Evolutionary conservation across 2,113 vertebrate species (phyloP).

Genomic region (Rhegmatorhina hoffmannsi): DNA sequence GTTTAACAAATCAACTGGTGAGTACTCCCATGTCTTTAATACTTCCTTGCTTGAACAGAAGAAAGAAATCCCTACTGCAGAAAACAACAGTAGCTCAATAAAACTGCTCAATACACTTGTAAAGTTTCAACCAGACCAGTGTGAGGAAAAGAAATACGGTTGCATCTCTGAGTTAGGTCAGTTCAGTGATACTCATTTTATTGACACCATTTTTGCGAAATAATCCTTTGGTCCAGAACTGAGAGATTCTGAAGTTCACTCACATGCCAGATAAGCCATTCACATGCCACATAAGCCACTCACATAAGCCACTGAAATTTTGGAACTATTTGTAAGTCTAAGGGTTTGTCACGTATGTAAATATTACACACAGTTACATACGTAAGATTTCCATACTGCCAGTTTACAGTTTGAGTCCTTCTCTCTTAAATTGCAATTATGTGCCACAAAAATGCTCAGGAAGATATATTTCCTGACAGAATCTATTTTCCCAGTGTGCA

Average conservation of each 20-base stretch:
- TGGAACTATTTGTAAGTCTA: neutral
- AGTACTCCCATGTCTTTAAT: neutral
- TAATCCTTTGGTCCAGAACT: neutral
- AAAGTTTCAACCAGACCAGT: neutral
- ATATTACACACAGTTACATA: neutral
- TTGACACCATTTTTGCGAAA: neutral
- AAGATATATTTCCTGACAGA: neutral
- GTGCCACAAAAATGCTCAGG: neutral
- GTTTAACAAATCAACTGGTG: neutral
- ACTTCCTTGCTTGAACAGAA: neutral
- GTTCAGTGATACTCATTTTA: neutral
- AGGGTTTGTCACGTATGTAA: neutral
- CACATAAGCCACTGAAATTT: neutral
- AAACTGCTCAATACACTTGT: neutral
- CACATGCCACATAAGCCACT: no score
- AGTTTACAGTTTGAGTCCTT: neutral
- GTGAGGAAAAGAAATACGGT: neutral
- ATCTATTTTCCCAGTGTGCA: neutral
- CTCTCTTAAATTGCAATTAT: neutral
- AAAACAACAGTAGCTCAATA: neutral
- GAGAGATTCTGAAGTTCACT: neutral
- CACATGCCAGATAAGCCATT: neutral
- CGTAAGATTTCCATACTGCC: neutral
- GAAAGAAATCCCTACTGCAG: neutral
- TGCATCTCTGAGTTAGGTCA: neutral